These are phyloP conservation scores for Ursus arctos DNA, from an alignment of 2,113 vertebrate species.

Conservation along the genomic window DNA sequence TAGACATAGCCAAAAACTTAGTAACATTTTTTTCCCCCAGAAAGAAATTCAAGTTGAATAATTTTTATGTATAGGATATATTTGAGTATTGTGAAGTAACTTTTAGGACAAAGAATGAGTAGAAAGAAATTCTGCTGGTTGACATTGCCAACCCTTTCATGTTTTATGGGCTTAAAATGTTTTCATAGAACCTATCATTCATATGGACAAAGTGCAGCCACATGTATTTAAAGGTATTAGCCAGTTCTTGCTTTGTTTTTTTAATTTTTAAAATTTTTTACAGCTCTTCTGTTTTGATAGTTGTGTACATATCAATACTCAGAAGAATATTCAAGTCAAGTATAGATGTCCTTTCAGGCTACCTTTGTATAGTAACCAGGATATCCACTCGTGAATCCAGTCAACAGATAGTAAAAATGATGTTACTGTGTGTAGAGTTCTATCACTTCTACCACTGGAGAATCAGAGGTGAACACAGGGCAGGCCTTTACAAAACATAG, in stretches of 20 bases:
- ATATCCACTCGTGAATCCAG: neutral
- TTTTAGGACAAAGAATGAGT: neutral
- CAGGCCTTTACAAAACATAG: neutral
- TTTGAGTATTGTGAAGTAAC: neutral
- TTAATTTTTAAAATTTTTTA: neutral
- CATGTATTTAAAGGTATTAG: neutral
- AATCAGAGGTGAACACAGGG: neutral
- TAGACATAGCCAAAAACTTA: neutral
- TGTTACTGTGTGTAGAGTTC: neutral
- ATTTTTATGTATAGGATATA: neutral
- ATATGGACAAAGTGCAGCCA: neutral
- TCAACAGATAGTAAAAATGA: neutral
- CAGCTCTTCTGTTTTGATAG: neutral
- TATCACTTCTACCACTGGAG: neutral
- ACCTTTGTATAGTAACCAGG: neutral
- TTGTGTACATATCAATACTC: too few relatives aligned
- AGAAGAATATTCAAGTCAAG: neutral
- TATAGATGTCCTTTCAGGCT: neutral
- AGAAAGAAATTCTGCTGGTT: neutral
- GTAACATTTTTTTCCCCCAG: neutral
- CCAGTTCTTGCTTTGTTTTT: neutral
- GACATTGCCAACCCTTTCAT: neutral
- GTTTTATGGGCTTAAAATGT: neutral
- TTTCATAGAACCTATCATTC: neutral
- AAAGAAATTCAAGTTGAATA: neutral